Conservation (phyloP, 1,140 invertebrate genomes). For the Vollenhovia emeryi region DNA sequence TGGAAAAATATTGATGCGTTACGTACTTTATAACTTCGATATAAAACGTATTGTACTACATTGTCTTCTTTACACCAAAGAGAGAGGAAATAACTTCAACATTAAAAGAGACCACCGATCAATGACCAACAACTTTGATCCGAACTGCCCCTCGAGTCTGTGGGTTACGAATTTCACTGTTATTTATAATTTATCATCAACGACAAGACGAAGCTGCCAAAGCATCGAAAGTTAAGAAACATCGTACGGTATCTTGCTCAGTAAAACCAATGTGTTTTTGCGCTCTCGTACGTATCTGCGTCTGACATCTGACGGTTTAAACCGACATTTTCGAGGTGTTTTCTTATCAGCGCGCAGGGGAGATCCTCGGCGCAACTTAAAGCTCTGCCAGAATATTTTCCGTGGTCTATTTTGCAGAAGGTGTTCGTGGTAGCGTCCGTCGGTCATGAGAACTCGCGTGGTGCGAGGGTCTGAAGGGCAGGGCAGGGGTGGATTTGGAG, state of each 20-base stretch:
- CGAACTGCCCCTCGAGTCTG: not conserved
- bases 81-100: not conserved
- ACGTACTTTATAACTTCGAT: not conserved
- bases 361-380: not conserved
- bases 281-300: not conserved
- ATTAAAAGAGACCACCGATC: not conserved
- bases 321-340: not conserved
- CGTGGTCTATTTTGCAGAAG: constrained; percentile 68
- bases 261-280: not conserved
- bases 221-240: not conserved
- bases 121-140: not conserved
- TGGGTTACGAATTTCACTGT: not conserved
- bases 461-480: constrained; percentile 39
- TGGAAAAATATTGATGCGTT: not conserved
- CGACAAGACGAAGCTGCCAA: too few relatives aligned
- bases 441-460: constrained; percentile 62
- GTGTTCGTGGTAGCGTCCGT: constrained; percentile 60
- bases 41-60: not conserved
- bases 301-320: not conserved
- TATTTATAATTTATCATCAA: not conserved
- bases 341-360: not conserved
- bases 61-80: not conserved
- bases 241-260: not conserved
- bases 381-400: constrained; percentile 74
- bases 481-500: constrained; percentile 76